Percentiles rank a stretch among this genome's conserved stretches.
Conservation (phyloP, 2,797 vertebrate species). For the Poeciliopsis gracilis region DNA sequence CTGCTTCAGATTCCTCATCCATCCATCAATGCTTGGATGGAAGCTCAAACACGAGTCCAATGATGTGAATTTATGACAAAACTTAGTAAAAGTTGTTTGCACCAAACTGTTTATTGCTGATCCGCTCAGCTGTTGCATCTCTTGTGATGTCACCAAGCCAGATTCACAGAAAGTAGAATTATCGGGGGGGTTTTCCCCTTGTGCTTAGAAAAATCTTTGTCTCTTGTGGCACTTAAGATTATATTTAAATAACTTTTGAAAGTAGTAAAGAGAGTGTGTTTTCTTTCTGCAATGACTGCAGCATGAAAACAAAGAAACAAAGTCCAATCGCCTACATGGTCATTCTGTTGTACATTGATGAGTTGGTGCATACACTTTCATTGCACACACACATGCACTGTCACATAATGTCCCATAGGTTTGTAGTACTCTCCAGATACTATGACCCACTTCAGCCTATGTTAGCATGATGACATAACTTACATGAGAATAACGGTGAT, state of each 20-base stretch:
- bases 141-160: not conserved
- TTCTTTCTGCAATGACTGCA: not conserved
- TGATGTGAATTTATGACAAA: not conserved
- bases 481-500: slow-evolving; percentile 44
- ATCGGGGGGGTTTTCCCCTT: not conserved
- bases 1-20: not conserved
- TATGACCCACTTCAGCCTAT: slow-evolving; percentile 22
- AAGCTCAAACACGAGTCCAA: not conserved
- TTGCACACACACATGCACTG: slow-evolving; percentile 9
- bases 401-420: slow-evolving; percentile 18
- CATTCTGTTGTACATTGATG: not conserved
- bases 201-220: not conserved
- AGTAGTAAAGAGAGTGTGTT: not conserved
- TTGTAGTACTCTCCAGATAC: slow-evolving; percentile 17
- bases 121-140: not conserved
- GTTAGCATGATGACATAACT: slow-evolving; percentile 38
- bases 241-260: not conserved
- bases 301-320: not conserved
- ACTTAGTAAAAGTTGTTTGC: not conserved
- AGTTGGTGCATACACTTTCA: not conserved
- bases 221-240: not conserved
- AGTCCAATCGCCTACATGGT: not conserved
- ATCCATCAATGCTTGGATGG: not conserved
- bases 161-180: not conserved
- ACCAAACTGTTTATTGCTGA: not conserved